Evolutionary conservation across 2,113 vertebrate species (phyloP).

Genomic region (Oncorhynchus keta): DNA sequence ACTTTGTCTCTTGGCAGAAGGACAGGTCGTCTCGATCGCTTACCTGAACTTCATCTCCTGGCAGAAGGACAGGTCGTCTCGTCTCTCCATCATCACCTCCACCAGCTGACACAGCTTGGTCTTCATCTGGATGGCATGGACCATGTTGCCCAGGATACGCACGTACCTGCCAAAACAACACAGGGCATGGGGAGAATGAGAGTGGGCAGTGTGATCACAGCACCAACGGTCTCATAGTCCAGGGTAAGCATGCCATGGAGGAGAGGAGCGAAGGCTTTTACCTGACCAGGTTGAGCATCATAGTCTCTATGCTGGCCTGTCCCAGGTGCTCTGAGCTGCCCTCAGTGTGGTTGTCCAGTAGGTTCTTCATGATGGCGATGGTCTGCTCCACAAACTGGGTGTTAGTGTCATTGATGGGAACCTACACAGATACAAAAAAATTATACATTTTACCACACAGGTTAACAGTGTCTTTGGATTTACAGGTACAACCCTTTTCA

Average conservation of each 20-base stretch:
- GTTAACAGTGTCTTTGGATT: neutral
- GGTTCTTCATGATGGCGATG: slow-evolving; percentile 98
- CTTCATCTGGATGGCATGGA: slow-evolving; percentile 98
- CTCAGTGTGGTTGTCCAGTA: slow-evolving; percentile 97
- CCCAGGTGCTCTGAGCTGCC: slow-evolving; percentile 97
- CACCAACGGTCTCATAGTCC: neutral
- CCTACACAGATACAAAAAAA: slow-evolving; percentile 65
- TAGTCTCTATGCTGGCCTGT: slow-evolving; percentile 97
- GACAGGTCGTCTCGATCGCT: slow-evolving; percentile 21
- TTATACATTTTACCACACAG: neutral
- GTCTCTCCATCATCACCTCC: slow-evolving; percentile 98
- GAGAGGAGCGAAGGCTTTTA: slow-evolving; percentile 50
- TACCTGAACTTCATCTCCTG: slow-evolving; percentile 99
- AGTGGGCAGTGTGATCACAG: neutral
- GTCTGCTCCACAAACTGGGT: slow-evolving; percentile 99
- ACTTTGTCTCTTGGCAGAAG: too few relatives aligned
- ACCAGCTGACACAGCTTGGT: slow-evolving; percentile 96
- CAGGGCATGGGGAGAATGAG: too few relatives aligned
- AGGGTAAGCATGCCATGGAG: too few relatives aligned
- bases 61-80: slow-evolving; percentile 98
- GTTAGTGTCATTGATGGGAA: slow-evolving; percentile 93
- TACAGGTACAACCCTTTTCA: too few relatives aligned
- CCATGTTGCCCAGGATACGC: slow-evolving; percentile 91
- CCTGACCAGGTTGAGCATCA: slow-evolving; percentile 99
- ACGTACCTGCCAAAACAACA: slow-evolving; percentile 81